Conservation (phyloP, 2,888 invertebrate genomes). For the Drosophila longiperda region DNA sequence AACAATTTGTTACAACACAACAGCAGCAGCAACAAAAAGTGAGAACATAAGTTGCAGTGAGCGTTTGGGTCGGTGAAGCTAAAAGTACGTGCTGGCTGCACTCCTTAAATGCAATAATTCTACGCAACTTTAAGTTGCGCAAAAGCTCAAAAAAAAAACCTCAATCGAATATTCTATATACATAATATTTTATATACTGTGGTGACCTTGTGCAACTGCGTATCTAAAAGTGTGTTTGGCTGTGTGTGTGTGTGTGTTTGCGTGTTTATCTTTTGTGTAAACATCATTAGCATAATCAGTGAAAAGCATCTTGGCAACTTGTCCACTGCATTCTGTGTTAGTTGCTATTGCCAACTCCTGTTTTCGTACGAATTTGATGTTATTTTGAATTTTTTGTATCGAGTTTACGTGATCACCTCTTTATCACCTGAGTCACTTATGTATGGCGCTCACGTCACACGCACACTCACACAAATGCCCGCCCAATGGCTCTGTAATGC, state of each 20-base stretch:
- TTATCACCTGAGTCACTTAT: slow-evolving; percentile 77
- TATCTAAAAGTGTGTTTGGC: slow-evolving; percentile 22
- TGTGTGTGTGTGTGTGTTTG: slow-evolving; percentile 22
- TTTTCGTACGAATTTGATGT: background rate
- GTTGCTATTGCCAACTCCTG: background rate
- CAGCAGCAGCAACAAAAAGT: slow-evolving; percentile 24
- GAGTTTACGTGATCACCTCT: slow-evolving; percentile 64
- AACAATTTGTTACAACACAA: slow-evolving; percentile 3
- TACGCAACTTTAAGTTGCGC: slow-evolving; percentile 37
- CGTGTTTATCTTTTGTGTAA: slow-evolving; percentile 56
- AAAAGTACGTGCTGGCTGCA: slow-evolving; percentile 65
- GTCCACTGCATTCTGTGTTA: slow-evolving; percentile 33
- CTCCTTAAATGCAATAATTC: slow-evolving; percentile 38
- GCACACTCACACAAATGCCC: slow-evolving; percentile 24
- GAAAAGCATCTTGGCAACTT: slow-evolving; percentile 38
- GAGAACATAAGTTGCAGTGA: slow-evolving; percentile 31
- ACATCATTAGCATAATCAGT: slow-evolving; percentile 58
- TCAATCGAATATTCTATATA: slow-evolving; percentile 28
- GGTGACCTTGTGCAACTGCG: slow-evolving; percentile 54
- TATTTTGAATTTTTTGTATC: slow-evolving; percentile 32
- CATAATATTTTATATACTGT: slow-evolving; percentile 19
- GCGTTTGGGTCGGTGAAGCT: slow-evolving; percentile 45
- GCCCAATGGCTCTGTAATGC: slow-evolving; percentile 53
- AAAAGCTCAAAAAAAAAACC: slow-evolving; percentile 14
- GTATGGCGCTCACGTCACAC: slow-evolving; percentile 70